These are phyloP conservation scores for Etheostoma nigrum DNA, from an alignment of 2,797 vertebrate genomes.

Conservation along the genomic window DNA sequence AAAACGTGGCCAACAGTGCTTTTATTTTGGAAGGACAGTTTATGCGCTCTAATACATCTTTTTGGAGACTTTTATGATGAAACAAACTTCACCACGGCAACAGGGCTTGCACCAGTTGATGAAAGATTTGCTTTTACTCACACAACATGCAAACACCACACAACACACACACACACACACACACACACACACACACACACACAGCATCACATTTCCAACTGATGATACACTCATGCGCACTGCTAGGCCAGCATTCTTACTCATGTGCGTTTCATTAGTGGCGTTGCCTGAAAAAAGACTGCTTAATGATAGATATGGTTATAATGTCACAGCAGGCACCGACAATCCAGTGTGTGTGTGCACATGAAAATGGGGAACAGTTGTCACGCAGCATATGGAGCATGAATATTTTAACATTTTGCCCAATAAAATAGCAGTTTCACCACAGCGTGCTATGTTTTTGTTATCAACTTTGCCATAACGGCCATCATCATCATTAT, in stretches of 20 bases:
- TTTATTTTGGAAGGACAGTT: conserved; percentile 34
- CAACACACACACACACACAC: conserved; percentile 13
- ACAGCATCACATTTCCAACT: conserved; percentile 32
- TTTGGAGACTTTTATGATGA: conserved; percentile 47
- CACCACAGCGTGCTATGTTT: conserved; percentile 41
- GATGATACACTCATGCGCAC: conserved; percentile 10
- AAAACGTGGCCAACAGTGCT: conserved; percentile 7
- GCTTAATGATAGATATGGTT: conserved; percentile 54
- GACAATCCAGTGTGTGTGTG: conserved; percentile 24
- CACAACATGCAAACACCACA: background rate
- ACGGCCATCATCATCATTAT: conserved; percentile 52
- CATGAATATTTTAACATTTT: conserved; percentile 67
- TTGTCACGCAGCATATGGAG: conserved; percentile 44
- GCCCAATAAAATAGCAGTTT: conserved; percentile 49
- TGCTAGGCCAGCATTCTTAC: conserved; percentile 29
- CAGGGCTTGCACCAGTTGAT: conserved; percentile 19
- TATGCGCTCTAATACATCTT: conserved; percentile 1
- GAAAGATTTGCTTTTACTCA: conserved; percentile 25
- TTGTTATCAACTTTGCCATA: conserved; percentile 36
- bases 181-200: conserved; percentile 10
- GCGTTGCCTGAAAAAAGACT: conserved; percentile 50
- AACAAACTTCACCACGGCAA: conserved; percentile 48
- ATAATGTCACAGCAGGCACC: conserved; percentile 55
- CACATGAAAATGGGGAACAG: conserved; percentile 12
- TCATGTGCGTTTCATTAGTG: conserved; percentile 38